These are phyloP conservation scores for Sceloporus tristichus DNA, from an alignment of 2,113 vertebrate genomes.

Conservation along the genomic window DNA sequence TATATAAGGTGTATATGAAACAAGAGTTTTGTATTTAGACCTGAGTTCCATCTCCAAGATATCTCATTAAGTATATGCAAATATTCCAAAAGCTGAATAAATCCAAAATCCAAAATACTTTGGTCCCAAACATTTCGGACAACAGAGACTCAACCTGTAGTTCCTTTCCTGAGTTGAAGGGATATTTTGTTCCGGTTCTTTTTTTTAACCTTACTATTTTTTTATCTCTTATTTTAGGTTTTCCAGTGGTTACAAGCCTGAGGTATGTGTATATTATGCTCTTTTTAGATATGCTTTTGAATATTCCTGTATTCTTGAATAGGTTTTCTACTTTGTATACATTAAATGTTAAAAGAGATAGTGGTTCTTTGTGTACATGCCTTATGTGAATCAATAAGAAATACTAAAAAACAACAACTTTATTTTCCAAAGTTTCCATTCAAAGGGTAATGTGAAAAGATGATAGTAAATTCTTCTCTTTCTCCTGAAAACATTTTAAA, in stretches of 20 bases:
- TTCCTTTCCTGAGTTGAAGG: not conserved
- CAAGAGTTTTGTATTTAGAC: too few relatives aligned
- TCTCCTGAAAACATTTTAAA: too few relatives aligned
- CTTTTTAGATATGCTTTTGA: not conserved
- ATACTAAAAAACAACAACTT: not conserved
- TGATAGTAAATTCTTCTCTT: too few relatives aligned
- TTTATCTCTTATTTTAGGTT: constrained; percentile 57
- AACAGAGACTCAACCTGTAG: too few relatives aligned
- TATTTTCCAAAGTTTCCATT: too few relatives aligned
- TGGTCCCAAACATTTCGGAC: too few relatives aligned
- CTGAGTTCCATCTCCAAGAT: too few relatives aligned
- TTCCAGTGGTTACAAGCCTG: constrained; percentile 50
- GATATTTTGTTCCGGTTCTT: not conserved
- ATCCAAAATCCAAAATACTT: too few relatives aligned
- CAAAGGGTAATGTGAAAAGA: too few relatives aligned
- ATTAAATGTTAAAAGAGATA: not conserved
- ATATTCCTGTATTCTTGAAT: not conserved
- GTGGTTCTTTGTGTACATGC: not conserved
- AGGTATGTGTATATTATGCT: constrained; percentile 56
- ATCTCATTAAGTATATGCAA: too few relatives aligned
- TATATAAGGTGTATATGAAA: too few relatives aligned
- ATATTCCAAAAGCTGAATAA: too few relatives aligned
- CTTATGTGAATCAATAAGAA: not conserved
- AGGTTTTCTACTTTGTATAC: not conserved
- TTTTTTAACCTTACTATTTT: not conserved